These are phyloP conservation scores for Athene noctua DNA, from an alignment of 2,113 vertebrate genomes.

Conservation along the genomic window DNA sequence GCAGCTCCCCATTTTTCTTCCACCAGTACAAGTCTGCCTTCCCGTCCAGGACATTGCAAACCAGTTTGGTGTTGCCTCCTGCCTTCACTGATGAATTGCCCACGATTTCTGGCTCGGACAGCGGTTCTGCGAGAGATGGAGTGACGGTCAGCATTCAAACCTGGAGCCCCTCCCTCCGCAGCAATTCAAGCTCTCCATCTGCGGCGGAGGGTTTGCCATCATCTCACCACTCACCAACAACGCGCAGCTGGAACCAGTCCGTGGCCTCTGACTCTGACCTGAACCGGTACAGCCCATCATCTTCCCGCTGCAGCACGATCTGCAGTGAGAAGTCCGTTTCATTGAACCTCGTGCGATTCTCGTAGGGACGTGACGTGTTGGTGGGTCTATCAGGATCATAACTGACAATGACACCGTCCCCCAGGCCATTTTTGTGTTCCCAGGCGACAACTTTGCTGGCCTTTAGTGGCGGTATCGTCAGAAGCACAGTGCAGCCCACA, in stretches of 20 bases:
- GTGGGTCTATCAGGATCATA: fast-evolving
- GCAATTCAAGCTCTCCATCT: neutral
- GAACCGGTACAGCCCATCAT: neutral
- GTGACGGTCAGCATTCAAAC: fast-evolving
- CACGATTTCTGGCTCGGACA: neutral
- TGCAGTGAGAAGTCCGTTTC: neutral
- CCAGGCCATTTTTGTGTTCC: fast-evolving
- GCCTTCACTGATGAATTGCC: neutral
- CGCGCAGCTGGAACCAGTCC: neutral
- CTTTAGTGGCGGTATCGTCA: fast-evolving
- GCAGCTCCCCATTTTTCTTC: neutral
- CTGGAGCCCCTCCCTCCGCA: fast-evolving
- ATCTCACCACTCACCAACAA: neutral
- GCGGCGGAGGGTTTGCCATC: fast-evolving
- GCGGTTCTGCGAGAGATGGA: neutral
- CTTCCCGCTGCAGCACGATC: neutral
- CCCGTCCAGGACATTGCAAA: neutral
- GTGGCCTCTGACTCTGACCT: neutral
- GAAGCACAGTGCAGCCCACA: neutral
- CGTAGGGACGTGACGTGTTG: neutral
- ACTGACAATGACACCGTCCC: neutral
- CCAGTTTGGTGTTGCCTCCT: neutral
- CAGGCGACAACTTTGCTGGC: neutral
- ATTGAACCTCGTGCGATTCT: neutral
- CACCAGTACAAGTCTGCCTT: neutral